These are phyloP conservation scores for Gambusia holbrooki DNA, from an alignment of 2,113 vertebrate species.

Conservation along the genomic window DNA sequence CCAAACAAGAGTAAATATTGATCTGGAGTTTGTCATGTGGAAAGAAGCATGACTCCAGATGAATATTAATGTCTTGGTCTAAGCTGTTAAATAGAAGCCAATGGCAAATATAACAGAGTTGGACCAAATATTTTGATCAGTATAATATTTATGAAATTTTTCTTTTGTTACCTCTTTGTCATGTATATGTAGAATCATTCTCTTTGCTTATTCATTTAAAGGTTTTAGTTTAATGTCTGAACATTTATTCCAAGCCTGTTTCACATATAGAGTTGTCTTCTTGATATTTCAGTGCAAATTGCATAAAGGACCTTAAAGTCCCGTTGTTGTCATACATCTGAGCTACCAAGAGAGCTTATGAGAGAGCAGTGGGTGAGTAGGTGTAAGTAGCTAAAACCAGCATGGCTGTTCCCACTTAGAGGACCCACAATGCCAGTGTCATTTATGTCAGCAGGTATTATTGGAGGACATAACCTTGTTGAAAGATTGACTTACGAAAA, in stretches of 20 bases:
- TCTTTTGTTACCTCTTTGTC: background rate
- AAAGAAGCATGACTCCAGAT: background rate
- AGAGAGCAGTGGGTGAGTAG: background rate
- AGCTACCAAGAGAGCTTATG: background rate
- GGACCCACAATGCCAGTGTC: background rate
- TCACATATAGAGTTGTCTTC: background rate
- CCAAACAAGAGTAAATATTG: constrained; percentile 4
- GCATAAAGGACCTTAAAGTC: too few species aligned
- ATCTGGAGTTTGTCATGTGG: background rate
- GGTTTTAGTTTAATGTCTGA: background rate
- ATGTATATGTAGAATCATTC: background rate
- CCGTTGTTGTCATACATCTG: background rate
- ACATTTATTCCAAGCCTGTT: background rate
- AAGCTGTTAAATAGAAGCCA: background rate
- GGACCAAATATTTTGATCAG: background rate
- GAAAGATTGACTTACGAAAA: background rate
- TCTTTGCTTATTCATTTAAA: too few species aligned
- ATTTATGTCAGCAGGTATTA: background rate
- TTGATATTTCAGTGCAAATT: too few species aligned
- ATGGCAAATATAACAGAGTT: background rate
- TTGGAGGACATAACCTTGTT: background rate
- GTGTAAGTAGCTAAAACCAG: background rate
- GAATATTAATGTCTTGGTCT: background rate
- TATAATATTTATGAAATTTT: background rate
- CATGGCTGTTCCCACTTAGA: background rate